These are phyloP conservation scores for Drosophila monieri DNA, from an alignment of 2,888 invertebrate genomes.

Conservation along the genomic window DNA sequence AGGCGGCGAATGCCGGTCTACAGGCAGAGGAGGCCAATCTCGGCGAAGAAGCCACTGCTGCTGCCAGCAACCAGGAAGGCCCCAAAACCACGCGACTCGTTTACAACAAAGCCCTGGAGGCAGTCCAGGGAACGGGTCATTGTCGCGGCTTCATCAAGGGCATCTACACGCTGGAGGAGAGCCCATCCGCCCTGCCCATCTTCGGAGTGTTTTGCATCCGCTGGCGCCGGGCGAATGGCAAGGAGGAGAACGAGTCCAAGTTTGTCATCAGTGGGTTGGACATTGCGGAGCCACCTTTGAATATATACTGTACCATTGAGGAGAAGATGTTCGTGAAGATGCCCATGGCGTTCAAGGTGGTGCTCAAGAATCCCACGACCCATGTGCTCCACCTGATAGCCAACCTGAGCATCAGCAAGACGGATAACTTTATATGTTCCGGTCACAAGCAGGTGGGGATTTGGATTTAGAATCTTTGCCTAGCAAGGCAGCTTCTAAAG, in stretches of 20 bases:
- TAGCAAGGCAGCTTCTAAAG: background rate
- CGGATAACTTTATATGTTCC: conserved; percentile 96
- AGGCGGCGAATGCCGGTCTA: conserved; percentile 67
- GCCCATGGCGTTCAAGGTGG: conserved; percentile 83
- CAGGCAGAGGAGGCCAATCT: conserved; percentile 81
- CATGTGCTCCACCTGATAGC: conserved; percentile 83
- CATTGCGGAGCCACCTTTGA: conserved; percentile 82
- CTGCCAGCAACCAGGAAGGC: conserved; percentile 30
- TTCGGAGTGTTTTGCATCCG: conserved; percentile 84
- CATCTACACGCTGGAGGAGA: conserved; percentile 62
- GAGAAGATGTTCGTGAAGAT: conserved; percentile 84
- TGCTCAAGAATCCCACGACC: conserved; percentile 82
- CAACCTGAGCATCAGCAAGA: conserved; percentile 81
- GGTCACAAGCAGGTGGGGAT: conserved; percentile 93
- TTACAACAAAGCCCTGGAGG: conserved; percentile 82
- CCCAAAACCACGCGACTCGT: conserved; percentile 69
- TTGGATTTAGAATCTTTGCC: too few relatives aligned
- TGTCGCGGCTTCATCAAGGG: conserved; percentile 82
- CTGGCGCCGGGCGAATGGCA: conserved; percentile 81
- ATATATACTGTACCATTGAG: conserved; percentile 83
- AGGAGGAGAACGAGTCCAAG: conserved; percentile 83
- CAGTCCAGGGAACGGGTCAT: conserved; percentile 82
- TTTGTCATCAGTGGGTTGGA: conserved; percentile 82
- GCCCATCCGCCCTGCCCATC: conserved; percentile 29
- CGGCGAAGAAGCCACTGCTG: conserved; percentile 47